phyloP scores from a whole-genome alignment of 2,113 vertebrate genomes.

The Manacus vitellinus region DNA sequence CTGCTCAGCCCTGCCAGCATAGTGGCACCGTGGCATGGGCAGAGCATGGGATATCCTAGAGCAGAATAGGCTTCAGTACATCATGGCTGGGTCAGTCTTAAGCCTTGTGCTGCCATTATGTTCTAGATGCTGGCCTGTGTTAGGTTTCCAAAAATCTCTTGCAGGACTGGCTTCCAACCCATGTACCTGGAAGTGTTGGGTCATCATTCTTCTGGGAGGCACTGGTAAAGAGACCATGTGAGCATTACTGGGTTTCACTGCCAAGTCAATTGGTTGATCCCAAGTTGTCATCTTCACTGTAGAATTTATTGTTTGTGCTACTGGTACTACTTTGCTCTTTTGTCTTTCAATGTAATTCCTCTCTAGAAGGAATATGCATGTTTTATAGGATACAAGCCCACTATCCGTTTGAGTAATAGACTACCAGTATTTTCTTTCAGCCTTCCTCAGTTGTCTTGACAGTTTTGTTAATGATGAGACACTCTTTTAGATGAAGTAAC shows the following conservation, averaged over 20 bases:
- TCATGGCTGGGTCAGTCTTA: not conserved
- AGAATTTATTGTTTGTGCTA: not conserved
- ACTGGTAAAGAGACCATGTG: not conserved
- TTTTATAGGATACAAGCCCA: not conserved
- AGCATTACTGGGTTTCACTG: not conserved
- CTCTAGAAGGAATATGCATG: not conserved
- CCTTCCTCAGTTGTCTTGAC: not conserved
- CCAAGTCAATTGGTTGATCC: not conserved
- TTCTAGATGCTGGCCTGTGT: not conserved
- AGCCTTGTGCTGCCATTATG: not conserved
- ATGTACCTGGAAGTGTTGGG: fast-evolving
- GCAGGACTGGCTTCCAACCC: not conserved
- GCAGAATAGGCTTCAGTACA: not conserved
- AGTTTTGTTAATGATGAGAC: not conserved
- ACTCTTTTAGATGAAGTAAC: not conserved
- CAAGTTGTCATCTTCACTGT: fast-evolving
- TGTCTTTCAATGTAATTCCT: not conserved
- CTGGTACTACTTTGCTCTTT: not conserved
- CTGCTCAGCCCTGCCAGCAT: not conserved
- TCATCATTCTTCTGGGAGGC: not conserved
- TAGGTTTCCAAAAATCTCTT: not conserved
- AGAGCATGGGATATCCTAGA: not conserved
- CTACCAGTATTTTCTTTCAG: not conserved
- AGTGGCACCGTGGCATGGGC: not conserved
- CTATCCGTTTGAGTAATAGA: not conserved